Evolutionary conservation across 2,797 vertebrate species (phyloP).

Genomic region (Anguilla anguilla): DNA sequence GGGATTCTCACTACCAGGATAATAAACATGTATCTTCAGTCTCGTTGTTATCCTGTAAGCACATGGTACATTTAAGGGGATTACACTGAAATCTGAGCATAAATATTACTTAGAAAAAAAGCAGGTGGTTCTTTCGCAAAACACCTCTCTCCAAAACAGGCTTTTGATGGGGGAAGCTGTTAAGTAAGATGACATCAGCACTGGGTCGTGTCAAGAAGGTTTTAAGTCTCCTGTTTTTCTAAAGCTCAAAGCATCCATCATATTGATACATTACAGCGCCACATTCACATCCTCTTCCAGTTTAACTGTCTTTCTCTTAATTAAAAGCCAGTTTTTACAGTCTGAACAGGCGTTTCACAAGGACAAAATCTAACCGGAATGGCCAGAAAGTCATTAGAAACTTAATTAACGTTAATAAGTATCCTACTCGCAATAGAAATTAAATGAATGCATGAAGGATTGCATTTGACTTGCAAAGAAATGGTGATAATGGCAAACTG

Average conservation of each 20-base stretch:
- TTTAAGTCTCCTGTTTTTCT: too few relatives aligned
- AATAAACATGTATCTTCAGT: background rate
- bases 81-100: background rate
- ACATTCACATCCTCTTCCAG: background rate
- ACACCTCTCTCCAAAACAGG: background rate
- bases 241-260: background rate
- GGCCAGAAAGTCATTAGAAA: background rate
- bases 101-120: background rate
- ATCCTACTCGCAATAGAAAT: background rate
- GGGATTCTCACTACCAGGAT: background rate
- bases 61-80: background rate
- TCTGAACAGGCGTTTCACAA: background rate
- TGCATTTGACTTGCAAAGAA: background rate
- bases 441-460: background rate
- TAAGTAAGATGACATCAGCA: background rate
- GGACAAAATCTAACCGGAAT: background rate
- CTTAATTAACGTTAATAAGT: background rate
- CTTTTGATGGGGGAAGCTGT: background rate
- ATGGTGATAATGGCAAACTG: background rate
- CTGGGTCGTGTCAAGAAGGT: background rate
- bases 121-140: background rate
- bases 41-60: background rate
- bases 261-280: background rate
- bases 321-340: background rate
- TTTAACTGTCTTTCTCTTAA: background rate